Conservation (phyloP, 2,888 invertebrate species). For the Drosophila austrosaltans region DNA sequence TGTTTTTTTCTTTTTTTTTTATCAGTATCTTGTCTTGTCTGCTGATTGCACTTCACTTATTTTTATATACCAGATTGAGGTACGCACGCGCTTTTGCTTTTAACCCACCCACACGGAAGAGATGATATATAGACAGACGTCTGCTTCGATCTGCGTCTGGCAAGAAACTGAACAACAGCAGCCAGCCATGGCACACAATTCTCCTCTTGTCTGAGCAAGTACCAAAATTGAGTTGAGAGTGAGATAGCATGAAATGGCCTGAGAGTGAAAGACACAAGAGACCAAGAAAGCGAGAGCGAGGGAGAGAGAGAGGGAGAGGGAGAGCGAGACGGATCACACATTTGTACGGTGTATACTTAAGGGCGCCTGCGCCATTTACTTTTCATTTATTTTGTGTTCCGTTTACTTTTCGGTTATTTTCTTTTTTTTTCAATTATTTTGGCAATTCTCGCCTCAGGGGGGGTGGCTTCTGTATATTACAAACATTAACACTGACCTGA, state of each 20-base stretch:
- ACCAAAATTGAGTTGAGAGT: constrained; percentile 8
- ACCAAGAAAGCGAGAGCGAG: neutral
- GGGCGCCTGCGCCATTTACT: constrained; percentile 51
- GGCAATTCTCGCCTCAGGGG: constrained; percentile 44
- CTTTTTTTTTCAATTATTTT: constrained; percentile 51
- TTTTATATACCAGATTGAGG: constrained; percentile 14
- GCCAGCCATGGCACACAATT: constrained; percentile 13
- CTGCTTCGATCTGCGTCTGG: constrained; percentile 65
- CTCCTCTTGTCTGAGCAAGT: constrained; percentile 17
- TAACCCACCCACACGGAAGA: neutral
- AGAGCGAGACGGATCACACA: neutral
- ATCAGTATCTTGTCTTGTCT: constrained; percentile 16
- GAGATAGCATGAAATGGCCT: neutral
- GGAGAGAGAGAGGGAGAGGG: constrained; percentile 10
- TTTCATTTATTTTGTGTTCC: constrained; percentile 16
- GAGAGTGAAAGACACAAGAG: neutral
- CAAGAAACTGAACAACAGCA: constrained; percentile 63
- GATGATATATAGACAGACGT: constrained; percentile 47
- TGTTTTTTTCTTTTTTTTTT: constrained; percentile 17
- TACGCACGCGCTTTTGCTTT: constrained; percentile 57
- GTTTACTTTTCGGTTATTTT: constrained; percentile 3
- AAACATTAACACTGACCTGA: constrained; percentile 11
- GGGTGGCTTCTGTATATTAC: constrained; percentile 31
- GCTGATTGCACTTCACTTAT: constrained; percentile 24
- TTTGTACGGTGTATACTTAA: constrained; percentile 31